phyloP scores from a whole-genome alignment of 1,140 invertebrate species.

The Euwallacea fornicatus region DNA sequence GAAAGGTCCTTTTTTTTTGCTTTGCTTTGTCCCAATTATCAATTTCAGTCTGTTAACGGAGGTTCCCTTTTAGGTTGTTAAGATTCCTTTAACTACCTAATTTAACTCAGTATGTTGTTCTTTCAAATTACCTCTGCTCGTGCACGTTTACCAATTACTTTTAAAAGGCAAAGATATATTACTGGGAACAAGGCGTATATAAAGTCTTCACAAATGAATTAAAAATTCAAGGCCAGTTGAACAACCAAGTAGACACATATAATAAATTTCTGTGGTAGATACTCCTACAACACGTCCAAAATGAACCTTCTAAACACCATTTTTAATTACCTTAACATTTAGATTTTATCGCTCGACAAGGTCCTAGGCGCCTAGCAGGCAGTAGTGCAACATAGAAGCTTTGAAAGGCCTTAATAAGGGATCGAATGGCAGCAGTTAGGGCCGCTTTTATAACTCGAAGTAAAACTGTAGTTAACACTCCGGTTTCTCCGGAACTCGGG shows the following conservation, averaged over 20 bases:
- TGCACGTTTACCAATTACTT: too few species aligned
- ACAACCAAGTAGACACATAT: background rate
- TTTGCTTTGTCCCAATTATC: slow-evolving; percentile 1
- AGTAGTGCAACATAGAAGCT: slow-evolving; percentile 7
- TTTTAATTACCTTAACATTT: slow-evolving; percentile 22
- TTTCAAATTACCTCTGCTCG: background rate
- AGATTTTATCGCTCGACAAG: slow-evolving; percentile 15
- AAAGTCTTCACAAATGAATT: background rate
- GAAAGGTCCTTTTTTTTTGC: slow-evolving; percentile 8
- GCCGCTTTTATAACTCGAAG: too few species aligned
- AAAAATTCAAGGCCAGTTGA: slow-evolving; percentile 1
- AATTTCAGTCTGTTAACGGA: slow-evolving; percentile 16
- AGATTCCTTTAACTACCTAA: slow-evolving; percentile 1
- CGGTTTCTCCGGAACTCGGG: too few species aligned
- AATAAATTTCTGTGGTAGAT: slow-evolving; percentile 2
- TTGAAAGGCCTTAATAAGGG: slow-evolving; percentile 1
- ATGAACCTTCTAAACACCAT: slow-evolving; percentile 1
- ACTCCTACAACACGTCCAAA: slow-evolving; percentile 13
- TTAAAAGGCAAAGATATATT: background rate
- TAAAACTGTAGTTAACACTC: too few species aligned
- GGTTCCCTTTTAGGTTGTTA: slow-evolving; percentile 10
- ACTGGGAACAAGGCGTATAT: background rate
- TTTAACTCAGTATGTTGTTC: background rate
- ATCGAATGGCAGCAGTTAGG: too few species aligned
- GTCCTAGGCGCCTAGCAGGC: background rate